Conservation (phyloP, 1,140 invertebrate species). For the Hycleus cichorii region DNA sequence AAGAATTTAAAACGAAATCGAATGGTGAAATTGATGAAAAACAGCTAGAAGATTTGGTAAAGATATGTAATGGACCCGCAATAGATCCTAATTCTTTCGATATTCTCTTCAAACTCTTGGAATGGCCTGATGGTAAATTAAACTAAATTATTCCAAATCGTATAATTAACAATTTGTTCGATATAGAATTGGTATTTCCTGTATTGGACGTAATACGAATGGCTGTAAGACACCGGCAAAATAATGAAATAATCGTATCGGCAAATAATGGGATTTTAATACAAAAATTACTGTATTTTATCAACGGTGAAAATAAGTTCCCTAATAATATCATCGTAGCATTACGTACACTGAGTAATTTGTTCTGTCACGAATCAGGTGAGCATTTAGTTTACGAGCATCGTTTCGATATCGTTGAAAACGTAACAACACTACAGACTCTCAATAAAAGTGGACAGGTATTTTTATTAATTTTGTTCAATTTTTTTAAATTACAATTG, state of each 20-base stretch:
- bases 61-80: constrained; percentile 47
- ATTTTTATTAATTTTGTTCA: constrained; percentile 19
- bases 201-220: constrained; percentile 77
- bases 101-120: constrained; percentile 59
- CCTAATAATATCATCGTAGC: constrained; percentile 70
- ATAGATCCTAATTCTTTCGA: constrained; percentile 45
- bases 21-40: constrained; percentile 47
- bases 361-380: constrained; percentile 57
- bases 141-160: not conserved
- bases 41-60: constrained; percentile 51
- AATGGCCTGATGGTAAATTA: constrained; percentile 64
- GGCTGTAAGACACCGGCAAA: constrained; percentile 57
- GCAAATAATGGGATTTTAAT: constrained; percentile 40
- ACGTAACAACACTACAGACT: constrained; percentile 46
- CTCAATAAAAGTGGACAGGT: constrained; percentile 63
- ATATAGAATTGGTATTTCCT: constrained; percentile 68
- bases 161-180: constrained; percentile 19
- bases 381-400: constrained; percentile 52
- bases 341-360: constrained; percentile 68
- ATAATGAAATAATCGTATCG: constrained; percentile 54
- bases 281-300: constrained; percentile 38
- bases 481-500: constrained; percentile 12
- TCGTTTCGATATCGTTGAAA: constrained; percentile 50
- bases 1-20: constrained; percentile 66
- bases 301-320: constrained; percentile 31